Evolutionary conservation across 2,113 vertebrate genomes (phyloP), one percentile per base, ranked within the genome.

Genomic region (Hippoglossus stenolepis): DNA sequence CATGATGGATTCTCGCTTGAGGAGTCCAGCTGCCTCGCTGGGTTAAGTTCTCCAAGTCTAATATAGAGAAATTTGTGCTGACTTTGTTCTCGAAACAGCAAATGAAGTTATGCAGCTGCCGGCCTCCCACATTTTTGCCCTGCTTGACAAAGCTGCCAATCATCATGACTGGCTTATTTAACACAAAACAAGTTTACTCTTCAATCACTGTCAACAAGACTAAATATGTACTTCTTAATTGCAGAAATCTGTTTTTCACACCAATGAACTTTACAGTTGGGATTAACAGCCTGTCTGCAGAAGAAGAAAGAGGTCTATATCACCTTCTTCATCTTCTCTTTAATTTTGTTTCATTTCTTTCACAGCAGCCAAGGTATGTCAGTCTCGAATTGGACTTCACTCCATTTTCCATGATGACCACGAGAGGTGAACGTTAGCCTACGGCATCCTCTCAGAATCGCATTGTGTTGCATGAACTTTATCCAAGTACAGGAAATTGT

Each of bases 401-500:
- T 73, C 75, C 14, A 73, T 75, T 86, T 68, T 51, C 82, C 58
- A 79, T 64, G 35, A 72, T 83, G 73, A 80, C 71, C 71, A 79
- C 59, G 56, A 70, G 80, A 80, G 61, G 82, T 89, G 75, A 90
- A 85, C 79, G 76, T 90, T 85, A 84, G 86, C 92, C 83, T 21
- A 65, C 75, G 87, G 90, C 81, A 51, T 57, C 76, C 77, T 90
- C 78, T 90, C 54, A 72, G 45, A 84, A 85, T 87, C 90, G 71
- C 82, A 92, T 82, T 85, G 85, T 84, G 83, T 73, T 61, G 80
- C 82, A 79, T 92, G 89, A 93, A 93, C 92, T 92, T 93, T 93
- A 64, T 78, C 62, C 70, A 73, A 71, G 77, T 87, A 84, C 72
- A 82, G 84, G 77, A 92, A 89, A 93, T 94, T 91, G 90, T 87